Percentiles rank a stretch among this genome's conserved stretches.
Evolutionary conservation across 2,888 invertebrate species (phyloP).

Genomic region (Caenorhabditis imperialis): DNA sequence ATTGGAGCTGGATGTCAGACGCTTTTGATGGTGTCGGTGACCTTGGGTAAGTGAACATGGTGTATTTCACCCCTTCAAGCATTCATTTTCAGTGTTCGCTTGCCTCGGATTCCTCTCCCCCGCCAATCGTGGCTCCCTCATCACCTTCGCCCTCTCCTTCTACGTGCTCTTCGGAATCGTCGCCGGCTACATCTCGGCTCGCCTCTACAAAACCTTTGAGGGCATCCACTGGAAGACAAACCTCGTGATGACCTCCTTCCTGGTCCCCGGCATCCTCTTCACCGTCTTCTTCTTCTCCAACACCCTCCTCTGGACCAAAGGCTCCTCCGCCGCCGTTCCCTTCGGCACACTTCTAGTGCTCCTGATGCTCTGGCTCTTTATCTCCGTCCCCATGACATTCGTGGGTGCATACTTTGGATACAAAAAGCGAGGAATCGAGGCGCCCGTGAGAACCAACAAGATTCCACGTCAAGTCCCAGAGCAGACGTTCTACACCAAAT

Average conservation of each 20-base stretch:
- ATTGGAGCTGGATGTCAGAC: conserved; percentile 97
- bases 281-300: conserved; percentile 97
- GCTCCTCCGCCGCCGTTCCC: conserved; percentile 94
- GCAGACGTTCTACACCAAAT: conserved; percentile 94
- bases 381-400: conserved; percentile 98
- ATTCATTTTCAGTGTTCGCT: conserved; percentile 87
- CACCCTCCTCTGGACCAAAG: conserved; percentile 93
- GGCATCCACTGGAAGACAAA: conserved; percentile 99
- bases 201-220: conserved; percentile 97
- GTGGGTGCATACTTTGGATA: conserved; percentile 98
- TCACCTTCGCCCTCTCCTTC: conserved; percentile 96
- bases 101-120: conserved; percentile 98
- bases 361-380: conserved; percentile 95
- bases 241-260: conserved; percentile 93
- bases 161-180: conserved; percentile 97
- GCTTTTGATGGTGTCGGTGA: conserved; percentile 94
- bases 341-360: conserved; percentile 95
- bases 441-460: conserved; percentile 97
- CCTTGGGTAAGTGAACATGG: conserved; percentile 82
- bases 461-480: conserved; percentile 98
- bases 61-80: not conserved
- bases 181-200: conserved; percentile 95
- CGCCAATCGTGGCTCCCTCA: conserved; percentile 96
- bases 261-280: conserved; percentile 96
- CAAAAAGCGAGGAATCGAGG: conserved; percentile 94